Base-by-base conservation (phyloP, 2,113 vertebrate genomes). In the Sminthopsis crassicaudata region DNA sequence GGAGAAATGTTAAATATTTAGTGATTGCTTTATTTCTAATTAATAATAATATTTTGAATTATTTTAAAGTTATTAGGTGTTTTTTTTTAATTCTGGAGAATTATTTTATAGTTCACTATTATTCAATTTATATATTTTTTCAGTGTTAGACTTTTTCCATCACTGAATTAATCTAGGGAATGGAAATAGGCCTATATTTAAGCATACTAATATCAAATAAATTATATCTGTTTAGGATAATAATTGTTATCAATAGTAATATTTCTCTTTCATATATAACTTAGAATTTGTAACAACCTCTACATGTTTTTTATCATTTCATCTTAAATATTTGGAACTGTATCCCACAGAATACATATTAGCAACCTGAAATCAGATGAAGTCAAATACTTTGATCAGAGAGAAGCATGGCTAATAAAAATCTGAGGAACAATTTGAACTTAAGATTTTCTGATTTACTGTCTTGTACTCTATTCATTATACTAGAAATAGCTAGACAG, bases 1-100 rank as follows among this genome's bases (percentile, higher is more conserved):
- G 12, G 42, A 84, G n/a, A 84, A 84, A 84, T 23, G 16, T 23
- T 84, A 0, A 42, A 84, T 84, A 84, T 90, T 26, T 50, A 91
- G 19, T 23, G 42, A 2, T 84, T 11, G 26, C 51, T 6, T 48
- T 51, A 91, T 93, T 94, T 52, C 53, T 91, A 93, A 96, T 92
- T 55, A 93, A 92, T 88, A 89, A 90, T 53, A 91, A 30, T 57
- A 27, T 91, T 53, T 94, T 19, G 42, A 96, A 55, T 26, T 67
- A 92, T 92, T 94, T 19, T 3, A 5, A 3, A 91, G 93, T 52
- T 55, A 91, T 53, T 55, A 89, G n/a, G n/a, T n/a, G 92, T 53
- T 36, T 91, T 90, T 95, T 53, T 92, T 14, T 67, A 76, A 53
- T 57, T 92, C 5, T 9, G 46, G 53, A 92, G 27, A 92, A 55